Evolutionary conservation across 2,888 invertebrate genomes (phyloP).

Genomic region (Diarsia rubi): DNA sequence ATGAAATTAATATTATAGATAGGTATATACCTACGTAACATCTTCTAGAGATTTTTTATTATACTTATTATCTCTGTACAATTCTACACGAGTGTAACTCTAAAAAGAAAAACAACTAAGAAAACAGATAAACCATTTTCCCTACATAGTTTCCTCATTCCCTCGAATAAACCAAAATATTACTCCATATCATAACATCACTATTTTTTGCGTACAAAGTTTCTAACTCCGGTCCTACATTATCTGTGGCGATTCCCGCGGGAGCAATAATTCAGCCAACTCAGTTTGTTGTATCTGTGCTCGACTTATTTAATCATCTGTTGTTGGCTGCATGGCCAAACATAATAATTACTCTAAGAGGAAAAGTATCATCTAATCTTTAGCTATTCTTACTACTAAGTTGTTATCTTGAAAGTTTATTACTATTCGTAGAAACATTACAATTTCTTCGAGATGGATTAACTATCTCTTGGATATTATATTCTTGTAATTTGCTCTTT

Average conservation of each 20-base stretch:
- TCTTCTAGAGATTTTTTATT: neutral
- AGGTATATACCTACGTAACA: no score
- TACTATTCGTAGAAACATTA: slow-evolving; percentile 36
- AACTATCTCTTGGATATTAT: neutral
- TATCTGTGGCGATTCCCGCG: slow-evolving; percentile 70
- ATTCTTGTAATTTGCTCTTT: neutral
- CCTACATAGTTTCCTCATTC: slow-evolving; percentile 34
- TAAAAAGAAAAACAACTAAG: slow-evolving; percentile 15
- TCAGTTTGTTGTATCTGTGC: slow-evolving; percentile 66
- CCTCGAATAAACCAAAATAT: slow-evolving; percentile 51
- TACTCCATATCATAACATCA: slow-evolving; percentile 64
- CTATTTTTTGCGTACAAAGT: slow-evolving; percentile 73
- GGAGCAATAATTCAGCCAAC: slow-evolving; percentile 72
- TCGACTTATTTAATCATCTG: slow-evolving; percentile 65
- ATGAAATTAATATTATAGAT: neutral
- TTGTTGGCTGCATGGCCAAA: slow-evolving; percentile 54
- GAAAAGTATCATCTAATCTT: slow-evolving; percentile 48
- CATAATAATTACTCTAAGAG: slow-evolving; percentile 45
- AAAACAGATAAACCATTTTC: slow-evolving; percentile 40
- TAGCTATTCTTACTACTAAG: slow-evolving; percentile 20
- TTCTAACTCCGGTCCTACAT: slow-evolving; percentile 66
- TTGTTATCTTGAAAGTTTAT: slow-evolving; percentile 40
- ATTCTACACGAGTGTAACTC: neutral
- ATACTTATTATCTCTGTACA: no score
- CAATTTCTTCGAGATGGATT: neutral